Evolutionary conservation across 2,888 invertebrate genomes (phyloP), one percentile per base, ranked within the genome.

Genomic region (Schrankia costaestrigalis): DNA sequence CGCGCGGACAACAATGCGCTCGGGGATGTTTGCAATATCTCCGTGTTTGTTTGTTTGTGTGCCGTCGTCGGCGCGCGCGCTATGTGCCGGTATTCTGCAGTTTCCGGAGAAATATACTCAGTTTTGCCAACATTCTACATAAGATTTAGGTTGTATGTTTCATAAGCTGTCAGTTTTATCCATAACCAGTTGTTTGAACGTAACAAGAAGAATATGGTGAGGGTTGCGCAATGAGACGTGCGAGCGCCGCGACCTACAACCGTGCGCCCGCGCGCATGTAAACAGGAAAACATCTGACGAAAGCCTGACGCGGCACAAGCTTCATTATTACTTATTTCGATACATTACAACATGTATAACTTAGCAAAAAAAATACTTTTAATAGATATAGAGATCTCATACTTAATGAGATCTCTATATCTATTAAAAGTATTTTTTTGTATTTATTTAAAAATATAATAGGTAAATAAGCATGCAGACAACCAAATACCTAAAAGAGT

Each of bases 61-160:
- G 33, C 22, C 39, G 61, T 26, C 31, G 33, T 18, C 46, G 62
- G 69, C 67, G 63, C 71, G 71, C 51, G 71, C 49, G 70, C 63
- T 69, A 65, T 51, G 67, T 68, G 65, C 55, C 70, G 73, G 70
- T 68, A 71, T 71, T 65, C 56, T 46, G 56, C 65, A 19, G 61
- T 63, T 72, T 72, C 71, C 71, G 68, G 65, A 55, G 56, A 53
- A n/a, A 49, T 22, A 34, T 21, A 31, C 41, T 8, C 39, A n/a
- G 32, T 25, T 35, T 30, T 26, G 32, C 33, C 26, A 39, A 39
- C 31, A 49, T 42, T 49, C 35, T 31, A 37, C 26, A 32, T 26
- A 37, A 40, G 35, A 11, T 18, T 8, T 10, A 19, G 34, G 23
- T 21, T 23, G 19, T 19, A 26, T 22, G 35, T 47, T 35, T 34